Percentiles rank a stretch among this genome's conserved stretches.
phyloP scores from a whole-genome alignment of 1,140 invertebrate genomes.

The Lanistes nyassanus region DNA sequence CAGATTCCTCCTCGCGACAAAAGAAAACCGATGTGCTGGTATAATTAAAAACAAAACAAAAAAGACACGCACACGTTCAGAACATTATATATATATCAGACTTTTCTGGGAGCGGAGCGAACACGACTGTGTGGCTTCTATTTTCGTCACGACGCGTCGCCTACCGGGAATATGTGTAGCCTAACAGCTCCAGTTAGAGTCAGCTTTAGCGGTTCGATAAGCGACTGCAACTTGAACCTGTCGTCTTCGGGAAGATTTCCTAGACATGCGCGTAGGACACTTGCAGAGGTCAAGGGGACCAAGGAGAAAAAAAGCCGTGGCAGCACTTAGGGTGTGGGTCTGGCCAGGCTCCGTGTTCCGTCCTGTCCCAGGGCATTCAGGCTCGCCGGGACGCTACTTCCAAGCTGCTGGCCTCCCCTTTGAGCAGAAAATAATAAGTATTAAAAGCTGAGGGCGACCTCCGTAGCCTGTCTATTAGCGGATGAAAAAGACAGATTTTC shows the following conservation, averaged over 20 bases:
- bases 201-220: neutral
- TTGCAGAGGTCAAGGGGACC: neutral
- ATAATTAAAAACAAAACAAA: too few species aligned
- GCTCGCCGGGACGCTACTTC: neutral
- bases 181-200: too few species aligned
- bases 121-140: too few species aligned
- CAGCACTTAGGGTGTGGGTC: neutral
- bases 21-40: too few species aligned
- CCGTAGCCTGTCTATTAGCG: constrained; percentile 5
- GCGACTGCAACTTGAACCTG: neutral
- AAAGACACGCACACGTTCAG: too few species aligned
- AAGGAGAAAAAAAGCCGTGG: neutral
- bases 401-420: neutral
- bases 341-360: neutral
- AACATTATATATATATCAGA: too few species aligned
- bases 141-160: too few species aligned
- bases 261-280: neutral
- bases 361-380: neutral
- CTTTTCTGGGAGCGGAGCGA: too few species aligned
- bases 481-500: neutral
- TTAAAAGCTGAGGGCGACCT: neutral
- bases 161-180: too few species aligned
- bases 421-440: constrained; percentile 4
- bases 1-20: too few species aligned
- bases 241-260: neutral